Percentiles rank a stretch among this genome's conserved stretches.
These are phyloP conservation scores for Mormyrops boulengeri DNA, from an alignment of 2,797 vertebrate genomes.

Conservation along the genomic window DNA sequence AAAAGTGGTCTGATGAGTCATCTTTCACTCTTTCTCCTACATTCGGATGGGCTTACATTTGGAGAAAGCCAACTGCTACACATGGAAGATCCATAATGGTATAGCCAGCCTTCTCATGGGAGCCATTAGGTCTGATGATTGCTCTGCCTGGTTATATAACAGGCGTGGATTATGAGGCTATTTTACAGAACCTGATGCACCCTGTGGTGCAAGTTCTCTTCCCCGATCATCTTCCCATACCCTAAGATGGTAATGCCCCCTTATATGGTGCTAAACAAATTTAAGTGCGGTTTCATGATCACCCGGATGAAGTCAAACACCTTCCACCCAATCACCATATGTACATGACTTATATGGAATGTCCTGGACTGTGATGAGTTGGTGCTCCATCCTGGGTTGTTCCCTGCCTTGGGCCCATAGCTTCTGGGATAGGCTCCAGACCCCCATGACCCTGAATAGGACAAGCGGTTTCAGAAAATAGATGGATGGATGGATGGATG, in stretches of 20 bases:
- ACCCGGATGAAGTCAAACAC: background rate
- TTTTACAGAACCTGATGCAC: background rate
- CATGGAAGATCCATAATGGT: background rate
- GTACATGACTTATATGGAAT: background rate
- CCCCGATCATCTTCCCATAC: background rate
- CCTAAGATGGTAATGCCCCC: background rate
- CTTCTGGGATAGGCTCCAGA: background rate
- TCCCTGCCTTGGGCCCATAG: background rate
- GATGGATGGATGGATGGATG: background rate
- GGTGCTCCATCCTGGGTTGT: background rate
- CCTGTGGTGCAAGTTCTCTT: background rate
- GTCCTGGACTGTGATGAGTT: background rate
- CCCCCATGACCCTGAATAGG: background rate
- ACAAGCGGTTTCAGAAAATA: background rate
- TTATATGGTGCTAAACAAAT: background rate
- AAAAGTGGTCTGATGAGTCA: background rate
- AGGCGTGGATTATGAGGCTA: background rate
- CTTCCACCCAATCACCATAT: background rate
- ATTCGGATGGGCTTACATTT: background rate
- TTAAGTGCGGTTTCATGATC: background rate
- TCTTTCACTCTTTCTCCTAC: background rate
- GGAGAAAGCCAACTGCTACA: background rate
- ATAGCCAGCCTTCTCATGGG: background rate
- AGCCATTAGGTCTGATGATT: background rate
- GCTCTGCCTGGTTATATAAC: background rate